phyloP scores from a whole-genome alignment of 2,888 invertebrate species.

The Dynastes tityus region DNA sequence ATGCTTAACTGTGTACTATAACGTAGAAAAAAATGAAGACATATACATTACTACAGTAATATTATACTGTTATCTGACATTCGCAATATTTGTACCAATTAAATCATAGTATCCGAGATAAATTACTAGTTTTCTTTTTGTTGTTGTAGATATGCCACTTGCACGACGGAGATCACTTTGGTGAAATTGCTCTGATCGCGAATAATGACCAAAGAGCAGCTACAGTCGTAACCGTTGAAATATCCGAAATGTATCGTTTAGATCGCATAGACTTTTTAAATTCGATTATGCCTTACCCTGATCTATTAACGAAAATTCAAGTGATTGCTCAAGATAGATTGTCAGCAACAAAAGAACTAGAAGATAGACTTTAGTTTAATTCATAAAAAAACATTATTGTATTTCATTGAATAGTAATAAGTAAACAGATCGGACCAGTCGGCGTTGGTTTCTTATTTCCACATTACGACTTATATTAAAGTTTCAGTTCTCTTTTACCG shows the following conservation, averaged over 20 bases:
- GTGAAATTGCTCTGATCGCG: slow-evolving; percentile 70
- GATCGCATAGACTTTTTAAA: slow-evolving; percentile 68
- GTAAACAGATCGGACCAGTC: not conserved
- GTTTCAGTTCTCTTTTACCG: no score
- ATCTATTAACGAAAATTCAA: slow-evolving; percentile 71
- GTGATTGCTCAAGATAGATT: slow-evolving; percentile 68
- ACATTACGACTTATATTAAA: no score
- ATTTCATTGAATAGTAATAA: not conserved
- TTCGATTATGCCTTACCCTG: slow-evolving; percentile 69
- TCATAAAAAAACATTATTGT: not conserved
- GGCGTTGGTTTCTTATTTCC: not conserved
- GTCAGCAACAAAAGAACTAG: slow-evolving; percentile 29
- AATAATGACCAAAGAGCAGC: slow-evolving; percentile 65
- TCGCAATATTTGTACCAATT: not conserved
- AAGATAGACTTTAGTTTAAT: slow-evolving; percentile 23
- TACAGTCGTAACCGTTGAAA: slow-evolving; percentile 68
- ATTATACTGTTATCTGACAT: no score
- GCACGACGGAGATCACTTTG: slow-evolving; percentile 75
- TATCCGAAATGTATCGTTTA: slow-evolving; percentile 68
- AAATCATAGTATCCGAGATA: not conserved
- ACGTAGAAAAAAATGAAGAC: no score
- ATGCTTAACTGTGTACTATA: no score
- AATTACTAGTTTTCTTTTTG: slow-evolving; percentile 13
- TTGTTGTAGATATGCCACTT: slow-evolving; percentile 70
- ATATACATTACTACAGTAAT: no score